These are phyloP conservation scores for Tenebrio molitor DNA, from an alignment of 1,140 invertebrate species.

Conservation along the genomic window DNA sequence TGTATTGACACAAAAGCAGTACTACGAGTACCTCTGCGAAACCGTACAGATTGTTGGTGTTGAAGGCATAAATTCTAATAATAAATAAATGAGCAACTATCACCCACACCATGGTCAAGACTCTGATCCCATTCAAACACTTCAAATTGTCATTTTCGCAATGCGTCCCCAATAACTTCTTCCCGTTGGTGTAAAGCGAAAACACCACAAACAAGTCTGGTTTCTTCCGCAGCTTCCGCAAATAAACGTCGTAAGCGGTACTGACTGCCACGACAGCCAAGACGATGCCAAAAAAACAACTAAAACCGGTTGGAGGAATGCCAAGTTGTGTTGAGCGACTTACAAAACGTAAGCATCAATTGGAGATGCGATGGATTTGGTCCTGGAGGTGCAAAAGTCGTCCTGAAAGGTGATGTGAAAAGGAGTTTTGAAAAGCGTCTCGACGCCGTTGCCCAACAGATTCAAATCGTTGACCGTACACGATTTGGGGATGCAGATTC, in stretches of 20 bases:
- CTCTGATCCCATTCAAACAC: conserved; percentile 69
- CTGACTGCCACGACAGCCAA: not conserved
- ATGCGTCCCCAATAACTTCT: conserved; percentile 63
- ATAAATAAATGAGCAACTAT: conserved; percentile 66
- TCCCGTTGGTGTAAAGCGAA: conserved; percentile 68
- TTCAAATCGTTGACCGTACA: too few species aligned
- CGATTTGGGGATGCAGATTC: not conserved
- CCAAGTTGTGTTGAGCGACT: too few species aligned
- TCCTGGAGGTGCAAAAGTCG: too few species aligned
- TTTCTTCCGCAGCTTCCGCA: not conserved
- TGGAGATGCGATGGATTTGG: too few species aligned
- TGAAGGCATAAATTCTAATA: conserved; percentile 2
- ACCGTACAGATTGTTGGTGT: not conserved
- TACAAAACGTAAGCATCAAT: not conserved
- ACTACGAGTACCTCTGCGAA: not conserved
- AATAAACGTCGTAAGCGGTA: not conserved
- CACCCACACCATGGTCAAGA: conserved; percentile 69
- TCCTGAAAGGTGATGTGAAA: too few species aligned
- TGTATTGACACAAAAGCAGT: not conserved
- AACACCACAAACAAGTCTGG: conserved; percentile 55
- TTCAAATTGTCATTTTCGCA: conserved; percentile 60
- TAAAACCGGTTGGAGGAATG: not conserved
- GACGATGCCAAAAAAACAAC: not conserved
- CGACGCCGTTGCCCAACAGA: too few species aligned
- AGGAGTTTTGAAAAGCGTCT: too few species aligned